Base-by-base conservation (phyloP, 2,113 vertebrate genomes). In the Ceratotherium simum region DNA sequence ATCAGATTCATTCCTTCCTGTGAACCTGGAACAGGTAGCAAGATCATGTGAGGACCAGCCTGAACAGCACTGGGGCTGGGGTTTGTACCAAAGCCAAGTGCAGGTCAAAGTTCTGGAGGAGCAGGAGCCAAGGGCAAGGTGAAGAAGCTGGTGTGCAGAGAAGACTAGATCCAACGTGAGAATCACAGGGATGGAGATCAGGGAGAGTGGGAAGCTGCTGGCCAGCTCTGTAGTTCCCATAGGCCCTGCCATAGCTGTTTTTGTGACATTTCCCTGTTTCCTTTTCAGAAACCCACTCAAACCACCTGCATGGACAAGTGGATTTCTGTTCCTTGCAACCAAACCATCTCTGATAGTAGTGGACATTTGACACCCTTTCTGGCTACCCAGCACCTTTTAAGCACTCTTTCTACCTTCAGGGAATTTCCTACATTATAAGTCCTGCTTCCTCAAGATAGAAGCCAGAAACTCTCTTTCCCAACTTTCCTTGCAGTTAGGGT, bases 211-310 rank as follows among this genome's bases (percentile, higher is more conserved):
- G 67, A 72, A 93, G 81, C 79, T 33, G 31, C 69, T 60, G 48
- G 54, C 58, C 42, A 72, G 58, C 36, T 79, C 48, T 51, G 25
- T 88, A n/a, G 20, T 79, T 82, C 82, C 76, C 81, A n/a, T 27
- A 69, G 54, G 62, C 36, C 56, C 31, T 92, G 23, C 20, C 31
- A 46, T 17, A 60, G 75, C 51, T 85, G 25, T 96, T 95, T 88
- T 81, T 92, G 16, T 78, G 64, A 54, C 54, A 83, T 33, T 80
- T 90, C 23, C 82, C 62, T 64, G 7, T 80, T 94, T 84, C 51
- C 60, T 33, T 79, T 96, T 97, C 42, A 62, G 73, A 96, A 95
- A 90, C 48, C n/a, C 48, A 62, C 7, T 87, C n/a, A 86, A 86
- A 60, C 80, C 78, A 87, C 42, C 67, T 85, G 46, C 2, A 0